Base-by-base conservation (phyloP, 2,888 invertebrate genomes). In the Spicauda simplicius region DNA sequence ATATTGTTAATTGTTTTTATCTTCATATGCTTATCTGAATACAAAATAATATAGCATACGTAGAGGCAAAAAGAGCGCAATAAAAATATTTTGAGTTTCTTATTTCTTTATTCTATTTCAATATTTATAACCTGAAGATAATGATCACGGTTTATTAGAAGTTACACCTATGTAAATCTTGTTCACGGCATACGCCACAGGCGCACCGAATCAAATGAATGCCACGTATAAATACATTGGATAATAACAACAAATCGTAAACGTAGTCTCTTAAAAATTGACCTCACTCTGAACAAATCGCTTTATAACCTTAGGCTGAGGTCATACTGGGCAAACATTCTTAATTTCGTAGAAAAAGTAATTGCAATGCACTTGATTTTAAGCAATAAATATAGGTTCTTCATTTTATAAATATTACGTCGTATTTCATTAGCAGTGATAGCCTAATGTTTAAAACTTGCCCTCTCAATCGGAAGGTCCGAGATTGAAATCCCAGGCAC, bases 191-290 rank as follows among this genome's bases (percentile, higher is more conserved):
- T n/a, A 20, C 19, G 48, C 33, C 20, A 48, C 52, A 25, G 20
- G 19, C 62, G 37, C n/a, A 53, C 30, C 11, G 57, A 62, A 67
- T 67, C 57, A 67, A 67, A 67, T 57, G 61, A 62, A 62, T 57
- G 52, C 41, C 52, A 57, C 37, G 30, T 33, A 70, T 71, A 73
- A 80, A 85, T 82, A 80, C 80, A 80, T 78, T 81, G 79, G 80
- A 83, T 81, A 86, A 89, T 86, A 88, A 88, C 82, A 90, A 90
- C 87, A 88, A 88, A 90, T 86, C 89, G 85, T 91, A 90, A 91
- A 90, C 77, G 65, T 74, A 75, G 73, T 76, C 76, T 79, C 78
- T 86, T 86, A 82, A 86, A 88, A 87, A 87, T 85, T 88, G 87
- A 88, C 90, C 90, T 86, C 84, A 80, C 72, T 57, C 70, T 71